Conservation (phyloP, 2,113 vertebrate species). For the Tachycineta bicolor region DNA sequence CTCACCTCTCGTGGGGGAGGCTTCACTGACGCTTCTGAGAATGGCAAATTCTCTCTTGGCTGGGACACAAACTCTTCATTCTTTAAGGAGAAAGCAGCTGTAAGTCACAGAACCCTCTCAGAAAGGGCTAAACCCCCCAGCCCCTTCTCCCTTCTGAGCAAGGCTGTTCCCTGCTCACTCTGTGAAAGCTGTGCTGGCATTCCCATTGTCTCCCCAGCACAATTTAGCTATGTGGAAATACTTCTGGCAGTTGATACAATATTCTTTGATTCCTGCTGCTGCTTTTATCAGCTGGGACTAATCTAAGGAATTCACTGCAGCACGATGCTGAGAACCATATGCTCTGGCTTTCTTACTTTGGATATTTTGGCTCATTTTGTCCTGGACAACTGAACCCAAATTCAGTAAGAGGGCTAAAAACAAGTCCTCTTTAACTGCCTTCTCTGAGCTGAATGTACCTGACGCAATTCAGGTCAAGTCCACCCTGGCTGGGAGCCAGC, state of each 20-base stretch:
- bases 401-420: neutral
- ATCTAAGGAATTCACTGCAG: neutral
- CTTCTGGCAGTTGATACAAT: neutral
- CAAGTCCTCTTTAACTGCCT: neutral
- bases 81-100: conserved; percentile 22
- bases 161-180: neutral
- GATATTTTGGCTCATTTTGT: neutral
- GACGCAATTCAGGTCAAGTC: neutral
- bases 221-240: neutral
- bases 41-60: neutral
- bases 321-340: neutral
- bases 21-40: neutral
- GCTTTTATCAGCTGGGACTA: neutral
- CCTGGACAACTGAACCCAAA: neutral
- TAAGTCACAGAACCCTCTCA: neutral
- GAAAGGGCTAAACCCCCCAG: neutral
- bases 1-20: conserved; percentile 46
- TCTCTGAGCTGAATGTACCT: neutral
- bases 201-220: neutral
- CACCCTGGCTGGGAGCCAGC: neutral
- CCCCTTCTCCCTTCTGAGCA: neutral
- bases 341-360: neutral
- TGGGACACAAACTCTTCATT: conserved; percentile 49
- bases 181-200: neutral
- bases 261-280: neutral